phyloP scores from a whole-genome alignment of 2,888 invertebrate species.

The Brachypalpus laphriformis region DNA sequence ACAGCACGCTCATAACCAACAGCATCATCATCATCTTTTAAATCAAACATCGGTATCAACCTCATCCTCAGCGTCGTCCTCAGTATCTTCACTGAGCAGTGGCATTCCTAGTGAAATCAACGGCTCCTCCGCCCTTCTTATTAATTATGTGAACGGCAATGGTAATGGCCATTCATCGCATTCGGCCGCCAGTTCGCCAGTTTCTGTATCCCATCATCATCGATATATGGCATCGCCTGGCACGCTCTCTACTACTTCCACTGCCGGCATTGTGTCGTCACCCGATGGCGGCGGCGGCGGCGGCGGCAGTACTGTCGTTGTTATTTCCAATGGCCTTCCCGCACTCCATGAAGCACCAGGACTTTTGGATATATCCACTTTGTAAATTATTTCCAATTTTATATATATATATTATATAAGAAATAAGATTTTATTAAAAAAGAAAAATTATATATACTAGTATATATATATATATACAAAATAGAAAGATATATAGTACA shows the following conservation, averaged over 20 bases:
- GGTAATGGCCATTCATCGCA: constrained; percentile 57
- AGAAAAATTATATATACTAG: constrained; percentile 11
- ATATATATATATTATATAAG: constrained; percentile 45
- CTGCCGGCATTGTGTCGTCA: constrained; percentile 68
- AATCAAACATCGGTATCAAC: constrained; percentile 69
- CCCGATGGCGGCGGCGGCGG: constrained; percentile 74
- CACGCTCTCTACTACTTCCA: constrained; percentile 61
- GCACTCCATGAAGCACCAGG: constrained; percentile 79
- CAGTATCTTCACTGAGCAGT: constrained; percentile 62
- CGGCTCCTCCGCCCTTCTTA: constrained; percentile 62
- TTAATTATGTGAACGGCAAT: constrained; percentile 70
- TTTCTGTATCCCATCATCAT: constrained; percentile 65
- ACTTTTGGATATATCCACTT: constrained; percentile 82
- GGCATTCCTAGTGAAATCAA: constrained; percentile 67
- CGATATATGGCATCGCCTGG: constrained; percentile 68
- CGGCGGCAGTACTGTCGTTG: constrained; percentile 74
- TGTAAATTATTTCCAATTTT: constrained; percentile 79
- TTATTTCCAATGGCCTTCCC: constrained; percentile 72
- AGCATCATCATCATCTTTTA: constrained; percentile 71
- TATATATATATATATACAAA: constrained; percentile 27
- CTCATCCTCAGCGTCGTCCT: constrained; percentile 77
- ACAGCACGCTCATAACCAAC: constrained; percentile 75
- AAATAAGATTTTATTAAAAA: constrained; percentile 65
- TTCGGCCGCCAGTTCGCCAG: constrained; percentile 68
- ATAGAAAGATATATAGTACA: constrained; percentile 57